Evolutionary conservation across 2,113 vertebrate genomes (phyloP).

Genomic region (Fulmarus glacialis): DNA sequence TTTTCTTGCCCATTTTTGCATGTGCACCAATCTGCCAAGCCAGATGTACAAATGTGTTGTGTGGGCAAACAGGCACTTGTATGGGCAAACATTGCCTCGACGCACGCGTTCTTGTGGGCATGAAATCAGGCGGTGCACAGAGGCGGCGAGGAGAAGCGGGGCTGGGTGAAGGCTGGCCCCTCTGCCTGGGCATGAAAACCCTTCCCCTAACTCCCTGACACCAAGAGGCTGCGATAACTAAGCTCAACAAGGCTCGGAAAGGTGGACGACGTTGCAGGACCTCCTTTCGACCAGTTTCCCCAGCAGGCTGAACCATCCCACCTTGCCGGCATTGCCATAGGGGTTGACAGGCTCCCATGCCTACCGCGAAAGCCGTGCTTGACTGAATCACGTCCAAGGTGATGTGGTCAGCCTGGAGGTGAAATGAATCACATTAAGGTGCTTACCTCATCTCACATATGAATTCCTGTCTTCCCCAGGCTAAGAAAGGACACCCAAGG

Average conservation of each 20-base stretch:
- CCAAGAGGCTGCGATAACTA: not conserved
- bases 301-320: not conserved
- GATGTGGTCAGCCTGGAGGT: not conserved
- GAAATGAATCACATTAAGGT: not conserved
- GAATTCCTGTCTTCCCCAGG: not conserved
- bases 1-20: constrained; percentile 45
- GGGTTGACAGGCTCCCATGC: not conserved
- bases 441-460: not conserved
- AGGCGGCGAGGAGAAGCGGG: not conserved
- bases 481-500: not conserved
- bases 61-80: constrained; percentile 56
- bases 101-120: not conserved
- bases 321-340: not conserved
- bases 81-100: constrained; percentile 48
- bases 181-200: not conserved
- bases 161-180: not conserved
- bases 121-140: not conserved
- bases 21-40: constrained; percentile 63
- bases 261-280: not conserved
- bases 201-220: not conserved
- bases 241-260: not conserved
- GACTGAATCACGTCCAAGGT: not conserved
- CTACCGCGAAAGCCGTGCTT: accelerated
- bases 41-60: constrained; percentile 62
- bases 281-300: not conserved